These are phyloP conservation scores for Popillia japonica DNA, from an alignment of 1,140 invertebrate genomes.

Conservation along the genomic window DNA sequence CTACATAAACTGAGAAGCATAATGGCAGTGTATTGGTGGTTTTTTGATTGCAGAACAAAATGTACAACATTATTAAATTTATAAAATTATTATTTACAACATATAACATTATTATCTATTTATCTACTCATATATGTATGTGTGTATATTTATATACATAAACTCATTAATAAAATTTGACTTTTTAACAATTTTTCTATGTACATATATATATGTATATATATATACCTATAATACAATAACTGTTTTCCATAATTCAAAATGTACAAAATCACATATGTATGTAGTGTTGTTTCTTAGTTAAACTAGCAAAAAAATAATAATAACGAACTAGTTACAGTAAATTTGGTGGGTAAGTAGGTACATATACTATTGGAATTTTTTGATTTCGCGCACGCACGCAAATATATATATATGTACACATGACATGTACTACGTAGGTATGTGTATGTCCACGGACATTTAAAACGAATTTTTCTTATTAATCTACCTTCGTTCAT, in stretches of 20 bases:
- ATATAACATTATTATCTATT: not conserved
- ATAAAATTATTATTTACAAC: not conserved
- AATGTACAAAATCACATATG: conserved; percentile 1
- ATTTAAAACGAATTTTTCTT: too few species aligned
- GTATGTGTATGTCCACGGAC: too few species aligned
- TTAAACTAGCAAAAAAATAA: not conserved
- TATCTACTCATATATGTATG: not conserved
- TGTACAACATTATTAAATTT: not conserved
- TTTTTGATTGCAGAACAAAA: not conserved
- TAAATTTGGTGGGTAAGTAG: not conserved
- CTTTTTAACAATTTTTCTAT: not conserved
- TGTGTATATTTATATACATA: too few species aligned
- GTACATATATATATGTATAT: not conserved
- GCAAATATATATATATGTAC: too few species aligned
- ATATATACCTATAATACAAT: conserved; percentile 1
- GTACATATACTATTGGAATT: too few species aligned
- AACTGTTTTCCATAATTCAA: not conserved
- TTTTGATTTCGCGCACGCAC: too few species aligned
- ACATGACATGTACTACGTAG: too few species aligned
- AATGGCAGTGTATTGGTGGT: conserved; percentile 10
- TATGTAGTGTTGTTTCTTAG: not conserved
- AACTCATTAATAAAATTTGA: not conserved
- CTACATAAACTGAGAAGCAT: too few species aligned
- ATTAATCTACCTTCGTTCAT: too few species aligned
- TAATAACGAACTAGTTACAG: not conserved